phyloP scores from a whole-genome alignment of 2,888 invertebrate genomes.

The Lomographa bimaculata region DNA sequence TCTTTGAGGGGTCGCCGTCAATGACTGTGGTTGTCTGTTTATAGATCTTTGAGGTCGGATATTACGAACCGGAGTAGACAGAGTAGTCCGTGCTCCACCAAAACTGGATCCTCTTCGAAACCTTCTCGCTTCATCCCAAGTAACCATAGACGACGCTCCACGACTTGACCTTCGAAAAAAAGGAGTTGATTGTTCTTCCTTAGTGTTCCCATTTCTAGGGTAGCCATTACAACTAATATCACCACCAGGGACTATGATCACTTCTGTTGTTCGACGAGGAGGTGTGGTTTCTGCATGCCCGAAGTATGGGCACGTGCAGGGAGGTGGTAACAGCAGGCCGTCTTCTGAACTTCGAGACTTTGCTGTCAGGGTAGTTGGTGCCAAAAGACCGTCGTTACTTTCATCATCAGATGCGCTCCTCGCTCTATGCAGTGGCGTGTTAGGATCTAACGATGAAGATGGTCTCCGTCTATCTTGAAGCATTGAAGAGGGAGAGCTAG shows the following conservation, averaged over 20 bases:
- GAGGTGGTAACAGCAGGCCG: constrained; percentile 86
- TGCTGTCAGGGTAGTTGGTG: constrained; percentile 62
- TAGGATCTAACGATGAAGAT: constrained; percentile 64
- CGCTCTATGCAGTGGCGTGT: constrained; percentile 62
- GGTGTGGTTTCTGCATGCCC: constrained; percentile 85
- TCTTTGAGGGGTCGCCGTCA: constrained; percentile 64
- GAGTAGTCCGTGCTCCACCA: constrained; percentile 85
- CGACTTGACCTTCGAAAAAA: constrained; percentile 80
- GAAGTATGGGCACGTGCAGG: constrained; percentile 92
- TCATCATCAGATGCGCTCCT: constrained; percentile 75
- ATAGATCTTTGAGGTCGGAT: constrained; percentile 66
- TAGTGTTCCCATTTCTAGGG: constrained; percentile 59
- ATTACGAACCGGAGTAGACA: constrained; percentile 79
- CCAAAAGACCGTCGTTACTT: constrained; percentile 66
- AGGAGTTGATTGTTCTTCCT: constrained; percentile 71
- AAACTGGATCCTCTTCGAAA: constrained; percentile 88
- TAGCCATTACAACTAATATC: constrained; percentile 74
- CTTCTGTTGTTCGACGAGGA: constrained; percentile 73
- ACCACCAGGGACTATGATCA: constrained; percentile 82
- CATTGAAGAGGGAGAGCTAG: constrained; percentile 77
- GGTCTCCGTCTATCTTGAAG: constrained; percentile 68
- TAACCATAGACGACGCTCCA: constrained; percentile 90
- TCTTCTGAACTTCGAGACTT: constrained; percentile 77
- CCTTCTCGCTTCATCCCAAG: constrained; percentile 87
- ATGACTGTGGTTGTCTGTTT: constrained; percentile 55